phyloP scores from a whole-genome alignment of 2,797 vertebrate species.

The Dromococcyx pavoninus region DNA sequence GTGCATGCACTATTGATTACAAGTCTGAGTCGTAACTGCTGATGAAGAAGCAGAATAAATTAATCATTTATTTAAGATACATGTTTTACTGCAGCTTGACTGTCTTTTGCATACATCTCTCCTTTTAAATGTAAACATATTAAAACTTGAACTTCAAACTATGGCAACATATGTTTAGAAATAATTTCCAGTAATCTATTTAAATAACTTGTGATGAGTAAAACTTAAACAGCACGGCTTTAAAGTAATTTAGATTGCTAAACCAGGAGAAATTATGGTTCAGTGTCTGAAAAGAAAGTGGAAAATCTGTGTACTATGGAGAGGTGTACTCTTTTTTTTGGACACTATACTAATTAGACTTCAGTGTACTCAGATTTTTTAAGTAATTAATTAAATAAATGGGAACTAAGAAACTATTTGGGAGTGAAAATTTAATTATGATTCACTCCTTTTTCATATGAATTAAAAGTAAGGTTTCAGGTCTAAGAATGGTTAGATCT shows the following conservation, averaged over 20 bases:
- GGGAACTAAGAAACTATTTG: background rate
- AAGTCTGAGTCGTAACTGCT: background rate
- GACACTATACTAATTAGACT: background rate
- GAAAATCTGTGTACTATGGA: background rate
- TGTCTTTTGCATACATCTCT: slow-evolving; percentile 13
- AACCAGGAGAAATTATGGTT: background rate
- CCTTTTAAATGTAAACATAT: background rate
- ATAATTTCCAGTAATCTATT: slow-evolving; percentile 23
- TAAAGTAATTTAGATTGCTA: background rate
- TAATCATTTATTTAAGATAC: background rate
- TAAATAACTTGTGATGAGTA: background rate
- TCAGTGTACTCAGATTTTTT: background rate
- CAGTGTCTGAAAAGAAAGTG: background rate
- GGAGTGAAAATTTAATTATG: background rate
- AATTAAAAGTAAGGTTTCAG: background rate
- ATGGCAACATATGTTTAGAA: slow-evolving; percentile 12
- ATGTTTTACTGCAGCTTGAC: background rate
- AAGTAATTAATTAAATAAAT: background rate
- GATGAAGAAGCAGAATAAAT: background rate
- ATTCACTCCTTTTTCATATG: background rate
- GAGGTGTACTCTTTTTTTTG: background rate
- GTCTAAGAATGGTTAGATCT: background rate
- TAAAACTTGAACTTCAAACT: slow-evolving; percentile 28
- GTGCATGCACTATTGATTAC: background rate
- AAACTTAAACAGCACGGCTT: background rate